These are phyloP conservation scores for Capromys pilorides DNA, from an alignment of 2,797 vertebrate genomes.

Conservation along the genomic window DNA sequence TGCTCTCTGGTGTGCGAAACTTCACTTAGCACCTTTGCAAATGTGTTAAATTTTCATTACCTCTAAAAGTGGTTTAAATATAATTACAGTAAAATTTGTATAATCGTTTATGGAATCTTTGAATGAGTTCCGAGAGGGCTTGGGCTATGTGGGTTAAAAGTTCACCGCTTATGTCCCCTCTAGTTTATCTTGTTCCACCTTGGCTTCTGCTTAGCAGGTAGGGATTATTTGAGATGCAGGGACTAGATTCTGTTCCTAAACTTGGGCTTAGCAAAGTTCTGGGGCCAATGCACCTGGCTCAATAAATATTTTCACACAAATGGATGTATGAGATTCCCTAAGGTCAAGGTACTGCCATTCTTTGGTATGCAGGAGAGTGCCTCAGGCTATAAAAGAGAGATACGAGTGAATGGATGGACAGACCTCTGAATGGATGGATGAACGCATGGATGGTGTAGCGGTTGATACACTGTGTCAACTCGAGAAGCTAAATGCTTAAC, in stretches of 20 bases:
- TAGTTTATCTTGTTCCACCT: neutral
- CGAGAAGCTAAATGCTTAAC: no score
- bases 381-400: neutral
- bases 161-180: rapidly evolving
- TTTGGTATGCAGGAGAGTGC: neutral
- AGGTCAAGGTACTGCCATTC: neutral
- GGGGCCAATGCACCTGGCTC: no score
- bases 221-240: neutral
- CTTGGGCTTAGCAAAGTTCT: neutral
- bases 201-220: neutral
- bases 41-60: neutral
- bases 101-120: neutral
- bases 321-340: rapidly evolving
- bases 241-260: neutral
- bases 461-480: no score
- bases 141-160: neutral
- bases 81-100: neutral
- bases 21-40: constrained; percentile 38
- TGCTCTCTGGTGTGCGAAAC: neutral
- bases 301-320: neutral
- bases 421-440: no score
- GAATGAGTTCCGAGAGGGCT: neutral
- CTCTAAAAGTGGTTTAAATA: neutral
- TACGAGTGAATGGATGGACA: rapidly evolving
- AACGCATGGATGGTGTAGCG: neutral